Conservation (phyloP, 1,140 invertebrate species). For the Atta cephalotes region DNA sequence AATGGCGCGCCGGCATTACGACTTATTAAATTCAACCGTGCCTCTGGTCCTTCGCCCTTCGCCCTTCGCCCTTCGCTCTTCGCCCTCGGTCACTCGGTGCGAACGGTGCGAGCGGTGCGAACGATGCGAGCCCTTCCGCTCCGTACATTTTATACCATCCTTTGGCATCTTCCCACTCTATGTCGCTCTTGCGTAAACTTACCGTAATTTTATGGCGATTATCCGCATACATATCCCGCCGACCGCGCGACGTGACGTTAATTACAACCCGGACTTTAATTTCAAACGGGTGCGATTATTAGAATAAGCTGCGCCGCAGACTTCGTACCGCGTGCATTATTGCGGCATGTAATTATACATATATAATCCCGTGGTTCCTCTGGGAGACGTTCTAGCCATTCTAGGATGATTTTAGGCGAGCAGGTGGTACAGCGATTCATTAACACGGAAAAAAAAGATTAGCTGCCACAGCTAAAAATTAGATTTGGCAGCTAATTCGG, state of each 20-base stretch:
- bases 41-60: not conserved
- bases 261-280: conserved; percentile 76
- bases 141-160: not conserved
- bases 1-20: conserved; percentile 52
- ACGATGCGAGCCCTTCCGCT: not conserved
- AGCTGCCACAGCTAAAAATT: too few species aligned
- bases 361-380: conserved; percentile 3
- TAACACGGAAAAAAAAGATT: too few species aligned
- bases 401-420: conserved; percentile 18
- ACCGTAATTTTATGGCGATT: conserved; percentile 74
- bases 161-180: not conserved
- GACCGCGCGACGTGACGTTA: conserved; percentile 67
- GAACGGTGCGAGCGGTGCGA: not conserved
- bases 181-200: conserved; percentile 40
- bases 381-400: conserved; percentile 1
- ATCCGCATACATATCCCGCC: conserved; percentile 63
- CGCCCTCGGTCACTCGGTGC: conserved; percentile 30
- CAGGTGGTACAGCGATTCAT: conserved; percentile 22
- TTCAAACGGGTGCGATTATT: conserved; percentile 70
- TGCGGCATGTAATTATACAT: conserved; percentile 62
- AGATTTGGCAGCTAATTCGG: too few species aligned
- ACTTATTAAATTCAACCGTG: conserved; percentile 69
- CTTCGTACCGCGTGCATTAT: conserved; percentile 63
- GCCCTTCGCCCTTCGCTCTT: not conserved
- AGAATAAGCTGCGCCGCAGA: conserved; percentile 69